Conservation (phyloP, 2,797 vertebrate species). For the Etheostoma nigrum region DNA sequence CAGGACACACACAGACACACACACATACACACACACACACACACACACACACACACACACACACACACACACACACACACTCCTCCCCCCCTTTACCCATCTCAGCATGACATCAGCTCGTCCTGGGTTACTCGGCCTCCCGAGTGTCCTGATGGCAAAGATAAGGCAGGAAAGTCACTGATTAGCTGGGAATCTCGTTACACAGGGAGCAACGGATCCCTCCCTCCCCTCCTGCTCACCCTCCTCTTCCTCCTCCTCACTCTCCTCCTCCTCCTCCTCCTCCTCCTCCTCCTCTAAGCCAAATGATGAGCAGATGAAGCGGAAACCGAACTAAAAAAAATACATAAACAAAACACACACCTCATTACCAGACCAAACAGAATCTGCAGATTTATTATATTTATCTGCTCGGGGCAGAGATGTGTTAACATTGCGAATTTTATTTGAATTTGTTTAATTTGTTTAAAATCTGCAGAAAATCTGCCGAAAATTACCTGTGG, state of each 20-base stretch:
- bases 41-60: constrained; percentile 1
- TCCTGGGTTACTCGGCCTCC: constrained; percentile 88
- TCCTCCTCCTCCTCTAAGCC: constrained; percentile 38
- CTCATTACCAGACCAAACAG: no score
- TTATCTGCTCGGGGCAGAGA: no score
- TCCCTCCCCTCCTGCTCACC: constrained; percentile 67
- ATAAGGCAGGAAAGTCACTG: constrained; percentile 89
- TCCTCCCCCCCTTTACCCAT: constrained; percentile 69
- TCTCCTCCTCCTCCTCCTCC: constrained; percentile 65
- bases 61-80: constrained; percentile 17
- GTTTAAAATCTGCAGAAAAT: no score
- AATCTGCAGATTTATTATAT: no score
- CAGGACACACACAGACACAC: constrained; percentile 34
- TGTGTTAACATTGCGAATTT: no score
- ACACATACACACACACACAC: constrained; percentile 34
- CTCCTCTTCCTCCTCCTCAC: constrained; percentile 44
- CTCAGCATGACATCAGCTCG: constrained; percentile 87
- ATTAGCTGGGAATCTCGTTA: constrained; percentile 89
- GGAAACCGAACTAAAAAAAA: constrained; percentile 17
- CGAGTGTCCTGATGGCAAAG: constrained; percentile 85
- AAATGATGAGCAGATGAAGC: constrained; percentile 45
- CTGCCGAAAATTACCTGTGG: no score
- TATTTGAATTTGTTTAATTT: no score
- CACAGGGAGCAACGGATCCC: constrained; percentile 81
- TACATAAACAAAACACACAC: not conserved